Conservation (phyloP, 2,113 vertebrate genomes). For the Coptodon bakossiorum region DNA sequence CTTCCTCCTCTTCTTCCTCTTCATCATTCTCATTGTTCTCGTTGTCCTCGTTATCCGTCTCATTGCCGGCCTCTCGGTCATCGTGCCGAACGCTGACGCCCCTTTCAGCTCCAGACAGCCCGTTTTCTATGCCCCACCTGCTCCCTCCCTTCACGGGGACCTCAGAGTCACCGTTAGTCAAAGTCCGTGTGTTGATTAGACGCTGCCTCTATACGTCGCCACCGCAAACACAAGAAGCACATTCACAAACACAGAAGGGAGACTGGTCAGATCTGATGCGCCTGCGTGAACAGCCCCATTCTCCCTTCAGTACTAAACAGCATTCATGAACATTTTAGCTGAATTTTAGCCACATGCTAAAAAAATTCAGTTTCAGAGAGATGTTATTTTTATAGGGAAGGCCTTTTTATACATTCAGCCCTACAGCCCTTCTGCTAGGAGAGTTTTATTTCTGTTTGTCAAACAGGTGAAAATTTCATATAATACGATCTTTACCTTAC, state of each 20-base stretch:
- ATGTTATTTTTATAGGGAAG: not conserved
- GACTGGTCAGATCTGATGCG: not conserved
- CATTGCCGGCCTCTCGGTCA: conserved; percentile 74
- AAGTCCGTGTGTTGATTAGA: conserved; percentile 83
- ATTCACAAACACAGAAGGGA: not conserved
- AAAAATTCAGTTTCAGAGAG: not conserved
- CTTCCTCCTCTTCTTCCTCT: conserved; percentile 86
- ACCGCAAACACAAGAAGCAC: not conserved
- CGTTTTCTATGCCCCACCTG: conserved; percentile 83
- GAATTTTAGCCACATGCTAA: not conserved
- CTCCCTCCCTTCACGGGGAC: conserved; percentile 79
- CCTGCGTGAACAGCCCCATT: not conserved
- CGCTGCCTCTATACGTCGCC: conserved; percentile 82
- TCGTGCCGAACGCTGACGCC: conserved; percentile 55
- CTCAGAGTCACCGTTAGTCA: conserved; percentile 89
- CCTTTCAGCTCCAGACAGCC: conserved; percentile 76
- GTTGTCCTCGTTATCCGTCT: conserved; percentile 86
- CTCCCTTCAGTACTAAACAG: not conserved
- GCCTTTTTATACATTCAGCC: not conserved
- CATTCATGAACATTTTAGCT: not conserved
- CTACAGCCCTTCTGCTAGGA: not conserved
- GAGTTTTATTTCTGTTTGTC: not conserved
- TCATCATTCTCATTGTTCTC: conserved; percentile 86
- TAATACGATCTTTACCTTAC: not conserved
- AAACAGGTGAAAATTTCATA: not conserved